These are phyloP conservation scores for Venusia cambrica DNA, from an alignment of 2,888 invertebrate species.

Conservation along the genomic window DNA sequence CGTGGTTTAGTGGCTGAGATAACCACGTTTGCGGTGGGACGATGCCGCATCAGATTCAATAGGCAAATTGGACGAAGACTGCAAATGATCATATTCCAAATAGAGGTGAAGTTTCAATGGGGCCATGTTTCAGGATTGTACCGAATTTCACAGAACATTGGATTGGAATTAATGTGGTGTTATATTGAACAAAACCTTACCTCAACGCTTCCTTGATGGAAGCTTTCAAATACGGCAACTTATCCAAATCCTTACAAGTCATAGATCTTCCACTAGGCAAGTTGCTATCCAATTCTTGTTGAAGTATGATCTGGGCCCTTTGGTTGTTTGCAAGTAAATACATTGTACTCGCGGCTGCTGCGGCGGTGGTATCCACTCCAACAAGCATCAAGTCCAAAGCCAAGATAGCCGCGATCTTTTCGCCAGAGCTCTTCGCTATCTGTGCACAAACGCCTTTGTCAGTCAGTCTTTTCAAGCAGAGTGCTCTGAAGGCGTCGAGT, in stretches of 20 bases:
- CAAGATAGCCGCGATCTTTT: constrained; percentile 83
- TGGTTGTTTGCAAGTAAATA: constrained; percentile 87
- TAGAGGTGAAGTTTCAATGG: constrained; percentile 2
- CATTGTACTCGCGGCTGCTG: constrained; percentile 87
- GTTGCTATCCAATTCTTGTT: constrained; percentile 81
- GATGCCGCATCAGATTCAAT: constrained; percentile 25
- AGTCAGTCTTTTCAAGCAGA: constrained; percentile 66
- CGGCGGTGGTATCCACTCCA: constrained; percentile 91
- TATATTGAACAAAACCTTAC: constrained; percentile 55
- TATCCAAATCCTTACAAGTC: constrained; percentile 82
- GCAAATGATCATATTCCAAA: constrained; percentile 6
- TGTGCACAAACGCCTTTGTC: constrained; percentile 70
- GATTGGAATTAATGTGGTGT: neutral
- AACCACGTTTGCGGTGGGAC: constrained; percentile 32
- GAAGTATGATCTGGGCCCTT: constrained; percentile 84
- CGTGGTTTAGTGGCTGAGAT: constrained; percentile 34
- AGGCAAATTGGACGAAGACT: constrained; percentile 13
- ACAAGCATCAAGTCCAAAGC: constrained; percentile 89
- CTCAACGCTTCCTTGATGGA: constrained; percentile 89
- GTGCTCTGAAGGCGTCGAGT: constrained; percentile 86
- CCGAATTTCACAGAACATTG: neutral
- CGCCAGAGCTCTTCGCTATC: constrained; percentile 57
- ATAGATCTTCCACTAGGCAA: constrained; percentile 80
- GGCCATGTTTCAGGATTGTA: constrained; percentile 1
- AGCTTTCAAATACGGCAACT: constrained; percentile 86